These are phyloP conservation scores for Scaptomyza tumidula DNA, from an alignment of 2,888 invertebrate species.

Conservation along the genomic window DNA sequence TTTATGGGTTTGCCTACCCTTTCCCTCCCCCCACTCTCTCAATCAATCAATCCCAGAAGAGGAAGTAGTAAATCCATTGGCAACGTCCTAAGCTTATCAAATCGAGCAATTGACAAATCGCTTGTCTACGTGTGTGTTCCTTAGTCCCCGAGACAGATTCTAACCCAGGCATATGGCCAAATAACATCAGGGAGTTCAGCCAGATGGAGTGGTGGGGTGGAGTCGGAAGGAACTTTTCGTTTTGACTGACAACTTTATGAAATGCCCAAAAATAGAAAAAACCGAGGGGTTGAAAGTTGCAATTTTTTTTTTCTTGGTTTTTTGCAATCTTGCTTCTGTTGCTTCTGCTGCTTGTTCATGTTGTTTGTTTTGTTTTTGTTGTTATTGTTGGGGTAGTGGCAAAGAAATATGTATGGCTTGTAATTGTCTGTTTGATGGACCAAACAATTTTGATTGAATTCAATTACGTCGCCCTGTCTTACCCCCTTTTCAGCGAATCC, in stretches of 20 bases:
- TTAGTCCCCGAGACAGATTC: conserved; percentile 2
- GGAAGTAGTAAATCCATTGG: conserved; percentile 36
- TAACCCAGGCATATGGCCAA: conserved; percentile 19
- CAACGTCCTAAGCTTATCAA: conserved; percentile 65
- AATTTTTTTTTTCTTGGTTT: conserved; percentile 8
- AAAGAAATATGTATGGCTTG: conserved; percentile 71
- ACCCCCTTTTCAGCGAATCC: conserved; percentile 40
- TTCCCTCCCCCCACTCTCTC: not conserved
- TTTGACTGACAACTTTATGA: conserved; percentile 65
- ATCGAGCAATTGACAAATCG: conserved; percentile 75
- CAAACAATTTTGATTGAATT: conserved; percentile 84
- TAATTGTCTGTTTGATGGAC: conserved; percentile 83
- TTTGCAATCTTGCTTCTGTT: not conserved
- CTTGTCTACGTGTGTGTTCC: conserved; percentile 72
- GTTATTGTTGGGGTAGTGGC: conserved; percentile 41
- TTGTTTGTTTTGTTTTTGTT: conserved; percentile 16
- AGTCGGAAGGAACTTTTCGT: not conserved
- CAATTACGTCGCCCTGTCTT: conserved; percentile 61
- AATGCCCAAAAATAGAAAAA: conserved; percentile 15
- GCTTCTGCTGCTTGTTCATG: conserved; percentile 5
- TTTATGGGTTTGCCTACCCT: conserved; percentile 6
- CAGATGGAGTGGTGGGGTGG: not conserved
- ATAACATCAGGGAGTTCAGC: conserved; percentile 13
- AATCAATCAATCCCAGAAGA: not conserved
- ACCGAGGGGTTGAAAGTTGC: conserved; percentile 32